Evolutionary conservation across 2,888 invertebrate genomes (phyloP).

Genomic region (Noctua janthina): DNA sequence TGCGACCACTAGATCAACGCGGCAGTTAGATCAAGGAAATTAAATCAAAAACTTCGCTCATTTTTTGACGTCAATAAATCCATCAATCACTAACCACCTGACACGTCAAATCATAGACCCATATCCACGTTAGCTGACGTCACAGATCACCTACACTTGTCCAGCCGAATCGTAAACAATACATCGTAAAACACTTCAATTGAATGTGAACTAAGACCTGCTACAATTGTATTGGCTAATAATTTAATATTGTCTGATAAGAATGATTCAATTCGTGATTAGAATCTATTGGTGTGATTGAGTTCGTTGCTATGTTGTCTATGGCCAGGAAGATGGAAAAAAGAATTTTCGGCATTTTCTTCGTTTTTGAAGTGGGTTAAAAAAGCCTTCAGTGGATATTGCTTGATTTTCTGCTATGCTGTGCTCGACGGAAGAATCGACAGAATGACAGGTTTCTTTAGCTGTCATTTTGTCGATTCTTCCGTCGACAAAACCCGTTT

Average conservation of each 20-base stretch:
- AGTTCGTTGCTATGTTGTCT: slow-evolving; percentile 18
- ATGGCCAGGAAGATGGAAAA: background rate
- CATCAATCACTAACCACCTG: slow-evolving; percentile 10
- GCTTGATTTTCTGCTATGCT: too few species aligned
- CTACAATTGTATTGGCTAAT: slow-evolving; percentile 36
- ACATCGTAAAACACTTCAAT: slow-evolving; percentile 65
- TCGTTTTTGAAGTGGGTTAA: too few species aligned
- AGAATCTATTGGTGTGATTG: slow-evolving; percentile 13
- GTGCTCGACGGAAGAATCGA: too few species aligned
- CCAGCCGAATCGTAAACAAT: slow-evolving; percentile 66
- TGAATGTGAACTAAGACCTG: slow-evolving; percentile 60
- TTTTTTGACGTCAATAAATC: background rate
- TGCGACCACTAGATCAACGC: background rate
- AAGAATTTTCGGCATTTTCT: too few species aligned
- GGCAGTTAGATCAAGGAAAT: too few species aligned
- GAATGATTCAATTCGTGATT: slow-evolving; percentile 28
- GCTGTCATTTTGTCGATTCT: too few species aligned
- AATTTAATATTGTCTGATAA: slow-evolving; percentile 48
- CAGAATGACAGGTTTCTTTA: too few species aligned
- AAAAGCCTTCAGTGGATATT: too few species aligned
- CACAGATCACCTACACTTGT: slow-evolving; percentile 52
- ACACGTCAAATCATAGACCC: slow-evolving; percentile 17
- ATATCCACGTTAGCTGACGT: slow-evolving; percentile 45
- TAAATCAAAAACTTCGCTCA: background rate
- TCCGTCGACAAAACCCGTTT: too few species aligned